These are phyloP conservation scores for Chloroclysta siterata DNA, from an alignment of 2,888 invertebrate genomes.

Conservation along the genomic window DNA sequence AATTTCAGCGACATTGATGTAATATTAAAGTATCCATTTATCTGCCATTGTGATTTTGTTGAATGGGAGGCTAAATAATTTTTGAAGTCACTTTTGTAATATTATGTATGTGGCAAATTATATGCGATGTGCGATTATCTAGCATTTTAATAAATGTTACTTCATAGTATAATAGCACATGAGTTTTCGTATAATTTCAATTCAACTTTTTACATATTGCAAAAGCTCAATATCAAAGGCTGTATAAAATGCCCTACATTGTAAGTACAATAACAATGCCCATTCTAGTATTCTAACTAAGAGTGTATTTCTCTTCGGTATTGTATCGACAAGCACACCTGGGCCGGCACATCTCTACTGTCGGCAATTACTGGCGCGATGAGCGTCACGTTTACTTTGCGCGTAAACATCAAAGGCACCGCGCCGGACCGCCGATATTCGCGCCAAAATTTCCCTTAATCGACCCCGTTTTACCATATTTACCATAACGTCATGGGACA, in stretches of 20 bases:
- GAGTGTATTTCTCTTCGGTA: slow-evolving; percentile 1
- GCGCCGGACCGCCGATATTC: slow-evolving; percentile 55
- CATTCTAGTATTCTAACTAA: background rate
- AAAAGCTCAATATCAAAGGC: too few species aligned
- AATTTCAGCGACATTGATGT: background rate
- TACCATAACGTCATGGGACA: slow-evolving; percentile 38
- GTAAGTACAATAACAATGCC: slow-evolving; percentile 11
- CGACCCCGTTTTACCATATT: slow-evolving; percentile 49
- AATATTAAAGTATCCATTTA: too few species aligned
- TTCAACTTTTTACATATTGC: too few species aligned
- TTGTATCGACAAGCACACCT: slow-evolving; percentile 22
- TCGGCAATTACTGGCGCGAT: slow-evolving; percentile 60
- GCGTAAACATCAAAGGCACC: slow-evolving; percentile 68
- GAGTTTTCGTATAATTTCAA: too few species aligned
- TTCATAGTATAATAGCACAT: too few species aligned
- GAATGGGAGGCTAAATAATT: too few species aligned
- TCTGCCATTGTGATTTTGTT: too few species aligned
- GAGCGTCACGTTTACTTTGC: slow-evolving; percentile 76
- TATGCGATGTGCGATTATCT: too few species aligned
- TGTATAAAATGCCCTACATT: background rate
- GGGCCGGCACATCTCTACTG: slow-evolving; percentile 48
- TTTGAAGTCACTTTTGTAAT: too few species aligned
- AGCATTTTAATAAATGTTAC: too few species aligned
- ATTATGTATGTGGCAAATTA: too few species aligned
- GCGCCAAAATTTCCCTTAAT: slow-evolving; percentile 67